Percentiles rank a stretch among this genome's conserved stretches.
Evolutionary conservation across 2,113 vertebrate species (phyloP).

Genomic region (Rhinogobius similis): DNA sequence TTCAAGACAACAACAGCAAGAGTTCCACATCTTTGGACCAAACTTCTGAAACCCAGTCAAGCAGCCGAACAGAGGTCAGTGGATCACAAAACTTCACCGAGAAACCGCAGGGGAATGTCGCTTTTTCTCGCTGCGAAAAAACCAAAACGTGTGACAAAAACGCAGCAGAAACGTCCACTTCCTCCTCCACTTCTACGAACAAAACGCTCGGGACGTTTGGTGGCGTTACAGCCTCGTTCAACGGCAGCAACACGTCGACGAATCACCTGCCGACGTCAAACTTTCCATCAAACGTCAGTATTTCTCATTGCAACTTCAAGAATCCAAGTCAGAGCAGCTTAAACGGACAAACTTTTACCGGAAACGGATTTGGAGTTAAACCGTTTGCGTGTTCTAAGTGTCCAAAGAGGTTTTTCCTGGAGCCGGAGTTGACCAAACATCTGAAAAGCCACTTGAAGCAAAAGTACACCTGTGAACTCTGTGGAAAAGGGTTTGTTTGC

Average conservation of each 20-base stretch:
- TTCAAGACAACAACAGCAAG: background rate
- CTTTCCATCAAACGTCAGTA: background rate
- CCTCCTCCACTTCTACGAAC: background rate
- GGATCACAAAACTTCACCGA: constrained; percentile 49
- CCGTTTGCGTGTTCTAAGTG: constrained; percentile 57
- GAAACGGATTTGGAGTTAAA: background rate
- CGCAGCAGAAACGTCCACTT: background rate
- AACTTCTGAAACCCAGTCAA: background rate
- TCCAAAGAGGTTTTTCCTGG: constrained; percentile 54
- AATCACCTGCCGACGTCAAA: background rate
- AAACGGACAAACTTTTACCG: background rate
- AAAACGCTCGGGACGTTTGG: constrained; percentile 13
- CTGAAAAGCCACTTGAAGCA: constrained; percentile 50
- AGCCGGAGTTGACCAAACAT: constrained; percentile 58
- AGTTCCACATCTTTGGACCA: background rate
- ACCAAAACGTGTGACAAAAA: background rate
- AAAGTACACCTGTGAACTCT: constrained; percentile 52
- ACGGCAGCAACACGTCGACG: background rate
- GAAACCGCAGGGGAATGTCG: constrained; percentile 26
- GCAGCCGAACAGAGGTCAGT: constrained; percentile 62
- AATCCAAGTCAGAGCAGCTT: background rate
- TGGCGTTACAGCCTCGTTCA: background rate
- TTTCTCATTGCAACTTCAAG: background rate
- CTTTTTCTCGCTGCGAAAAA: constrained; percentile 1
- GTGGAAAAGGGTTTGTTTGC: constrained; percentile 67